Conservation (phyloP, 2,888 invertebrate species). For the Drosophila pegasa region DNA sequence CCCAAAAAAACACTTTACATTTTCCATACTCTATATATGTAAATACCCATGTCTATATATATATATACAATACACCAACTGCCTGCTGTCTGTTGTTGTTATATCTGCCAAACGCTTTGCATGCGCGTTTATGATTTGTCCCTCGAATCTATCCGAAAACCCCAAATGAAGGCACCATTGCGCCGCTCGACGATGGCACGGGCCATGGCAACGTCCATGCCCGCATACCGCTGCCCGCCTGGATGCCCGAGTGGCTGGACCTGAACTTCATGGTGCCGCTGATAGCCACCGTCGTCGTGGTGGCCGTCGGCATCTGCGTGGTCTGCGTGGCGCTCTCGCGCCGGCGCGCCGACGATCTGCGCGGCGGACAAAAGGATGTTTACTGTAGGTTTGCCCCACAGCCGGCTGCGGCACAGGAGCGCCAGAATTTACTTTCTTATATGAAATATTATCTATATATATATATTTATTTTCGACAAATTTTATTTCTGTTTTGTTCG, state of each 20-base stretch:
- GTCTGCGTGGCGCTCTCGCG: slow-evolving; percentile 95
- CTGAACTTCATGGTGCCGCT: slow-evolving; percentile 96
- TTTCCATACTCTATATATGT: slow-evolving; percentile 9
- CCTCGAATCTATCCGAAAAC: slow-evolving; percentile 6
- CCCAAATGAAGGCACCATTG: slow-evolving; percentile 89
- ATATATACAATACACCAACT: slow-evolving; percentile 12
- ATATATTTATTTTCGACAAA: slow-evolving; percentile 38
- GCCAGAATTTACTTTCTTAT: slow-evolving; percentile 1
- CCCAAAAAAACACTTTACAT: slow-evolving; percentile 37
- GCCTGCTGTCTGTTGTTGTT: slow-evolving; percentile 64
- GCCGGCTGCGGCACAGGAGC: not conserved
- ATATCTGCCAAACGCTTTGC: slow-evolving; percentile 51
- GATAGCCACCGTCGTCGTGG: slow-evolving; percentile 94
- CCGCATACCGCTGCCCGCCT: slow-evolving; percentile 87
- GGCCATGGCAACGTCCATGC: slow-evolving; percentile 85
- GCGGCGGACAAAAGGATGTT: slow-evolving; percentile 92
- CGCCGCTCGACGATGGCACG: slow-evolving; percentile 89
- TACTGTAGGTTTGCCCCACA: slow-evolving; percentile 89
- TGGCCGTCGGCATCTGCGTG: slow-evolving; percentile 95
- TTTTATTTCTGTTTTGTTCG: slow-evolving; percentile 62
- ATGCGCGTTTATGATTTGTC: slow-evolving; percentile 41
- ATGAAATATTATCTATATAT: not conserved
- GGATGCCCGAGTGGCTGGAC: slow-evolving; percentile 95
- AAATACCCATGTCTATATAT: slow-evolving; percentile 1
- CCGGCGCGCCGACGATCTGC: slow-evolving; percentile 91